phyloP scores from a whole-genome alignment of 2,888 invertebrate species.

The Drosophila melanosoma region DNA sequence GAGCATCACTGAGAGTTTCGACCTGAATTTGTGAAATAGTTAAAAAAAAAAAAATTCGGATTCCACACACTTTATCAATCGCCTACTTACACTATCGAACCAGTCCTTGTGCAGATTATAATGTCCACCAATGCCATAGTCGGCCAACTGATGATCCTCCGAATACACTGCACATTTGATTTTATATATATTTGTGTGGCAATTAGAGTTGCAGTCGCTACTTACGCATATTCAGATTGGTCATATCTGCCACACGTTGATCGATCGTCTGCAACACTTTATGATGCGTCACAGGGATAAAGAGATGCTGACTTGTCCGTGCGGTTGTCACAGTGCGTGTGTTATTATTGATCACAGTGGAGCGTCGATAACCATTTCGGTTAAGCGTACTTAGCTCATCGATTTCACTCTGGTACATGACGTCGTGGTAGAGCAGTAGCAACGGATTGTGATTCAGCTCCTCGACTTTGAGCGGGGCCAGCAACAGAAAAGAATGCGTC shows the following conservation, averaged over 20 bases:
- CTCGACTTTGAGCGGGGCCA: constrained; percentile 86
- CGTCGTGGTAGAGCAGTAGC: constrained; percentile 86
- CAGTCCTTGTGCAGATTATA: constrained; percentile 86
- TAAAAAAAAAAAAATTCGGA: neutral
- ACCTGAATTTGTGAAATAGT: constrained; percentile 29
- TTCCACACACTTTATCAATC: neutral
- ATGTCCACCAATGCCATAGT: constrained; percentile 87
- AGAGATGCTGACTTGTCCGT: constrained; percentile 75
- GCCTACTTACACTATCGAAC: constrained; percentile 56
- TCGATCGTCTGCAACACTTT: constrained; percentile 86
- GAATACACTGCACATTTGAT: constrained; percentile 83
- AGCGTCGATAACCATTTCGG: constrained; percentile 86
- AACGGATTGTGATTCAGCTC: constrained; percentile 86
- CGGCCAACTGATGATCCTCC: constrained; percentile 82
- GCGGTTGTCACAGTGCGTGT: constrained; percentile 84
- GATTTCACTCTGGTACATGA: constrained; percentile 87
- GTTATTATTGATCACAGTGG: constrained; percentile 90
- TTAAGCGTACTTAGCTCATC: constrained; percentile 85
- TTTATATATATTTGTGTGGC: too few species aligned
- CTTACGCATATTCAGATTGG: constrained; percentile 86
- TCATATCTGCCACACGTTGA: constrained; percentile 86
- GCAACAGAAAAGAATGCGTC: constrained; percentile 83
- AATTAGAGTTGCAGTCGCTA: neutral
- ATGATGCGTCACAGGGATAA: constrained; percentile 85
- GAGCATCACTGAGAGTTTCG: neutral